Percentiles rank a stretch among this genome's conserved stretches.
Evolutionary conservation across 2,888 invertebrate genomes (phyloP).

Genomic region (Thyatira batis): DNA sequence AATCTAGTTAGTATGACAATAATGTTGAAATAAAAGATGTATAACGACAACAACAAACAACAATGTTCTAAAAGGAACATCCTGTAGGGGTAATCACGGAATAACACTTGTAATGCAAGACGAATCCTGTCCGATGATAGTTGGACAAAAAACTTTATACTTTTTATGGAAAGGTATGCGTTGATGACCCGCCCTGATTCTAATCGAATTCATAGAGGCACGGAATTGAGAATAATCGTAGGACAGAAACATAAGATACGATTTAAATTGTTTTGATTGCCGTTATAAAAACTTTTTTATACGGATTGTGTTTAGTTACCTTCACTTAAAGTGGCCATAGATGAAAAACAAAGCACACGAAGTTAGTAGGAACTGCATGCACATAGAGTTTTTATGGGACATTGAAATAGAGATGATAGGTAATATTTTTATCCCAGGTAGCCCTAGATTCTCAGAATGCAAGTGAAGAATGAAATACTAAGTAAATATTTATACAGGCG

Average conservation of each 20-base stretch:
- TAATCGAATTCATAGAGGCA: slow-evolving; percentile 16
- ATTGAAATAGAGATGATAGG: too few species aligned
- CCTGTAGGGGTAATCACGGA: slow-evolving; percentile 43
- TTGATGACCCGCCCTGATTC: slow-evolving; percentile 33
- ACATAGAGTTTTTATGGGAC: too few species aligned
- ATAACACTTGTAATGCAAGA: slow-evolving; percentile 68
- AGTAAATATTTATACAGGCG: too few species aligned
- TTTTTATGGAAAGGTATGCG: slow-evolving; percentile 44
- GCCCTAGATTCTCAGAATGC: too few species aligned
- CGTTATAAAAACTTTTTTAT: neutral
- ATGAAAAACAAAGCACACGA: too few species aligned
- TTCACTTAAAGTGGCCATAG: too few species aligned
- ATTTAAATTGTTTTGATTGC: slow-evolving; percentile 2
- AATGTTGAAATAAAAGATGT: neutral
- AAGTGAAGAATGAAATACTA: too few species aligned
- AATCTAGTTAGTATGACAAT: neutral
- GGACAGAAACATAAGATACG: slow-evolving; percentile 1
- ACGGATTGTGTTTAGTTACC: neutral
- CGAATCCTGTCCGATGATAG: slow-evolving; percentile 58
- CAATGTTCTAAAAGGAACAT: slow-evolving; percentile 24
- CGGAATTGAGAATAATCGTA: slow-evolving; percentile 11
- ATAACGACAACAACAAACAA: neutral
- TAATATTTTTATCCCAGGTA: too few species aligned
- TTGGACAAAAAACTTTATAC: slow-evolving; percentile 33
- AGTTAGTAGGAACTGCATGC: too few species aligned